Conservation (phyloP, 2,113 vertebrate genomes). For the Emydura subglobosa region DNA sequence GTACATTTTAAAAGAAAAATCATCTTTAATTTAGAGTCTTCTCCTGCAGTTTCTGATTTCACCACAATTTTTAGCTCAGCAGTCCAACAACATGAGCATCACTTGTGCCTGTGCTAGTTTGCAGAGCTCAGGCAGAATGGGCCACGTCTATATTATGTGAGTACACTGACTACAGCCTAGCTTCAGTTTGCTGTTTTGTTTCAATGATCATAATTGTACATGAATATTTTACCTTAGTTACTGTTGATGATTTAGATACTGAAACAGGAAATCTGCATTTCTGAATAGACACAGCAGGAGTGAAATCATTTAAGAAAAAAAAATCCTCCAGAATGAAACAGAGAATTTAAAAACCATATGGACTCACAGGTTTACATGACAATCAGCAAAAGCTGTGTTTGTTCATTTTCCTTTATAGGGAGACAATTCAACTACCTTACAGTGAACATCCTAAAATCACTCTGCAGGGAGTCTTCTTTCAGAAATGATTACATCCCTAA, state of each 20-base stretch:
- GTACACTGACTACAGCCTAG: not conserved
- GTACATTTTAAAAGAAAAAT: not conserved
- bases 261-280: conserved; percentile 70
- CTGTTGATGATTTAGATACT: conserved; percentile 51
- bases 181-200: not conserved
- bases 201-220: conserved; percentile 13
- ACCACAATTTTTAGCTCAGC: no score
- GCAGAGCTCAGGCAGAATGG: not conserved
- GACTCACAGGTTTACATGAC: conserved; percentile 69
- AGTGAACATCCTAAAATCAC: conserved; percentile 46
- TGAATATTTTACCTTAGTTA: conserved; percentile 47
- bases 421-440: conserved; percentile 41
- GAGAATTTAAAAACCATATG: conserved; percentile 49
- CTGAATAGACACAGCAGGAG: conserved; percentile 55
- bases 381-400: conserved; percentile 64
- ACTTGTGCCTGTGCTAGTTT: not conserved
- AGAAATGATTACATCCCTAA: conserved; percentile 39
- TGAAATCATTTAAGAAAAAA: conserved; percentile 52
- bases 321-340: conserved; percentile 28
- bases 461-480: conserved; percentile 56
- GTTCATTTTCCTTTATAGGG: conserved; percentile 42
- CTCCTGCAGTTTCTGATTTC: no score
- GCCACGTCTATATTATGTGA: not conserved
- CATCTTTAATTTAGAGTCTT: not conserved
- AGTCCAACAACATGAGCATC: no score